Evolutionary conservation across 2,888 invertebrate species (phyloP), one percentile per base, ranked within the genome.

Genomic region (Drosophila diplacantha): DNA sequence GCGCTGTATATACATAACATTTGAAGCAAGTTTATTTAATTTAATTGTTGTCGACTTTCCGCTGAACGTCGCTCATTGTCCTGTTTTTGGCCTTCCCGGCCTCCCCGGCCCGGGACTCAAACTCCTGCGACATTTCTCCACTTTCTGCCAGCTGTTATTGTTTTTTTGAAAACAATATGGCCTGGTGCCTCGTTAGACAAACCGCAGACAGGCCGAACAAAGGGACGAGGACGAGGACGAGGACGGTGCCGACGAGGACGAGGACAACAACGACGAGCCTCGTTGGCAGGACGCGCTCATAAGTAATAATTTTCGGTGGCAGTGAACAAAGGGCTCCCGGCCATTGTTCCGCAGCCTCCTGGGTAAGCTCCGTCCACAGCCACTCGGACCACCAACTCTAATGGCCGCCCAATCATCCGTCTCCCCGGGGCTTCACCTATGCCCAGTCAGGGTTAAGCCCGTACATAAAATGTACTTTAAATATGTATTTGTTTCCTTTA

Each of bases 1-100:
- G 68, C 58, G 55, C 47, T 71, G 75, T 70, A 81, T 83, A 83
- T 73, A 69, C 79, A 81, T 72, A 83, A 78, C 63, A 75, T 75
- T 83, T 78, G 57, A 58, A 78, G 75, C 64, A 65, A 73, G 71
- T 69, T 78, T 69, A 71, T 75, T 67, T 71, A 56, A 66, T 83
- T 78, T 75, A 70, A 81, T 75, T 83, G 75, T 70, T 69, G 69
- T 72, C 74, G 69, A 68, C 61, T 69, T 43, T 49, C 38, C 62
- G 52, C 61, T 22, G 34, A 51, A 37, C 49, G 47, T 37, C 22
- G 39, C 46, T 46, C 47, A 58, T 52, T 52, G 67, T 49, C 38
- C 22, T 47, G 32, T 24, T 5, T 41, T 26, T 16, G 14, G 12
- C 29, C 53, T 32, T 34, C 44, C 35, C 52, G 22, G 26, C 38